Evolutionary conservation across 2,888 invertebrate species (phyloP), one percentile per base, ranked within the genome.

Genomic region (Drosophila paranaensis): DNA sequence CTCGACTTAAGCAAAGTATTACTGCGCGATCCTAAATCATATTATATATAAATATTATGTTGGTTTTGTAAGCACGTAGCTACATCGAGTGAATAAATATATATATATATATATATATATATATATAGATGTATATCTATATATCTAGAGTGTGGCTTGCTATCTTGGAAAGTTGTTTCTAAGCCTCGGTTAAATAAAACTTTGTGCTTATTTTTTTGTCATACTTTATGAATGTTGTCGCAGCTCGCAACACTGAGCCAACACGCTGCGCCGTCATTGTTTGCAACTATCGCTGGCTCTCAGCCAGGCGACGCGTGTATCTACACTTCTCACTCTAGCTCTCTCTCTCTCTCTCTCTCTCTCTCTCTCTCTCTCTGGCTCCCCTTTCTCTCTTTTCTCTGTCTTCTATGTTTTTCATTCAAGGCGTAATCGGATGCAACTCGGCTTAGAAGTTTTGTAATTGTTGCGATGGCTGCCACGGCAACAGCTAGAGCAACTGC

Each of bases 361-460:
- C 25, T 40, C 56, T n/a, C 13, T 3, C 10, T n/a, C 8, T 30
- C 48, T 16, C 4, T 27, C 33, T 51, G n/a, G n/a, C 14, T 20
- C 9, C 20, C 13, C 48, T 30, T 5, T 13, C 5, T 6, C 13
- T 16, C 14, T 27, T 13, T 6, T 27, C 5, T 4, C 4, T 9
- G 27, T 46, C 20, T 50, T 51, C 33, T 8, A 20, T 48, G 35
- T 51, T 40, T 68, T 57, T 58, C 65, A 66, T 74, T 71, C 74
- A 64, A 56, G 66, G 77, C 78, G 71, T 78, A 77, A 77, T 77
- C 77, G 77, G 77, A 77, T 77, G 77, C 71, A 75, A 57, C 72
- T 58, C 65, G 81, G 84, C 79, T 81, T 87, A 81, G 81, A 87
- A 83, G 84, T 83, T 84, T 84, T 87, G 82, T 80, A 83, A 83